Evolutionary conservation across 2,888 invertebrate species (phyloP), one percentile per base, ranked within the genome.

Genomic region (Polyploca ridens): DNA sequence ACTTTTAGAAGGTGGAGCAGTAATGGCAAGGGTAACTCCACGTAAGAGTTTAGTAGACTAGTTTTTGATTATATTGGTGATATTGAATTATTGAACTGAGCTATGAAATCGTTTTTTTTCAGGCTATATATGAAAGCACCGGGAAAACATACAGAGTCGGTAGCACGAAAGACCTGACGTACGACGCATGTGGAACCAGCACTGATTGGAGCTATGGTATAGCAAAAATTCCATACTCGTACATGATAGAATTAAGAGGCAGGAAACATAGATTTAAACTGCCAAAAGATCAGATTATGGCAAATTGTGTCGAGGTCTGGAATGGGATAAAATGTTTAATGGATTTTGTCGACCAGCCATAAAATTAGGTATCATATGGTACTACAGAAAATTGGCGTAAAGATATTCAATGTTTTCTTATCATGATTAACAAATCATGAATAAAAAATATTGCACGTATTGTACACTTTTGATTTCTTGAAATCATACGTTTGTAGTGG

Each of bases 131-230:
- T 70, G 88, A 93, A 58, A 84, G 81, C 19, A 84, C 81, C 7
- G 93, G 93, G 1, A 84, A 83, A 71, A 90, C 81, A 10, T 94
- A 93, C 71, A 91, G 89, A 75, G 94, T 93, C 5, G 94, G 94
- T 0, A 87, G 85, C 65, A 93, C 93, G 0, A 91, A 90, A 69
- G 94, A 94, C 66, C 77, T 94, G 58, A 94, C 93, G 0, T 94
- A 93, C 72, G 82, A 76, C 59, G 93, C 93, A 0, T 93, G 92
- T 57, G 93, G 93, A 0, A 93, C 93, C 58, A 91, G 93, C 59
- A 92, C 81, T 3, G 93, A 94, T 66, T 94, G 93, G 93, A 91
- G 93, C 62, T 93, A 94, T 64, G 87, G 83, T 0, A 83, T 88
- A 33, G 93, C 93, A 0, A 90, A 91, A 60, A 91, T 94, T 66